These are phyloP conservation scores for Lithophane semibrunnea DNA, from an alignment of 2,888 invertebrate species.

Conservation along the genomic window DNA sequence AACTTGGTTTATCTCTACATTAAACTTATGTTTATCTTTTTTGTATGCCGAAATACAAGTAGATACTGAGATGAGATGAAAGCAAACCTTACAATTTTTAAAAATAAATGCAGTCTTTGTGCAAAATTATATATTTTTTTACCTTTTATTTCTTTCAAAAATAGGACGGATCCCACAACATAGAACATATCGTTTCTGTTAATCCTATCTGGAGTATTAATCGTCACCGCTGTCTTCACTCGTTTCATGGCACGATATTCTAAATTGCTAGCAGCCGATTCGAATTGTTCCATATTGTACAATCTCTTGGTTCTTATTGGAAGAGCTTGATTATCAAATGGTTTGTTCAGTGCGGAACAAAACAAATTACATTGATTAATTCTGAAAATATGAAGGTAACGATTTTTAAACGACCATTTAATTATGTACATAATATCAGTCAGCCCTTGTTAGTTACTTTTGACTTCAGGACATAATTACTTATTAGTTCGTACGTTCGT, in stretches of 20 bases:
- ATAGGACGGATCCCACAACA: conserved; percentile 90
- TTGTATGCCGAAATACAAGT: neutral
- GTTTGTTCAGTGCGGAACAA: conserved; percentile 93
- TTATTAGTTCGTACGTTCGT: neutral
- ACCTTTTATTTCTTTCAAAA: conserved; percentile 92
- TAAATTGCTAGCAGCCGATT: conserved; percentile 77
- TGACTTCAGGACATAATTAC: neutral
- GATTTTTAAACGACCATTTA: neutral
- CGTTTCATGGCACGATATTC: conserved; percentile 85
- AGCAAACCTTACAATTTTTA: neutral
- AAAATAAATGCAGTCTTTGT: neutral
- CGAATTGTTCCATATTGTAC: conserved; percentile 89
- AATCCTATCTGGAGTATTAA: conserved; percentile 81
- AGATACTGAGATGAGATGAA: neutral
- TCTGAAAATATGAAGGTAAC: conserved; percentile 68
- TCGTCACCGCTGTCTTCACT: conserved; percentile 80
- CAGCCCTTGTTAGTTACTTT: neutral
- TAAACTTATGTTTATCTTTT: conserved; percentile 5
- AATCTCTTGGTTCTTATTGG: conserved; percentile 91
- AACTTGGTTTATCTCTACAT: neutral
- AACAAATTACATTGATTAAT: conserved; percentile 91
- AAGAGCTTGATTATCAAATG: conserved; percentile 85
- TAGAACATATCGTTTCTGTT: conserved; percentile 86
- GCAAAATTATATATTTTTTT: conserved; percentile 13
- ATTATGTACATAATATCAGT: neutral